Conservation (phyloP, 2,888 invertebrate species). For the Synanthedon formicaeformis region DNA sequence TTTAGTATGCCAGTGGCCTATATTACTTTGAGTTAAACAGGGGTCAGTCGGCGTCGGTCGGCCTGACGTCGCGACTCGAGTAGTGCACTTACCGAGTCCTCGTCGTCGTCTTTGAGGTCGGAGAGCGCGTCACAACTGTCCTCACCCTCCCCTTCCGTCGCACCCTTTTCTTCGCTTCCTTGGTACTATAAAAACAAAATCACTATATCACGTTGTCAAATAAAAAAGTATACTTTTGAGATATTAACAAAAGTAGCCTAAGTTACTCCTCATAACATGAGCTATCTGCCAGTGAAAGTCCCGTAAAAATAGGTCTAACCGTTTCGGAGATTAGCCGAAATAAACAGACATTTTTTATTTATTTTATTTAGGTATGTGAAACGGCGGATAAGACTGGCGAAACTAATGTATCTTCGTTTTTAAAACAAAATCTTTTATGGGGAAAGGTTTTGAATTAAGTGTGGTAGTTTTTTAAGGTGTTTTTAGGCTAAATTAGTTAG, state of each 20-base stretch:
- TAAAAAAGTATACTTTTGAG: too few species aligned
- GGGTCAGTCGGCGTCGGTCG: conserved; percentile 9
- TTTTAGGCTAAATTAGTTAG: too few species aligned
- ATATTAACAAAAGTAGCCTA: too few species aligned
- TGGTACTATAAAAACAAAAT: conserved; percentile 30
- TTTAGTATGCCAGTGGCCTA: conserved; percentile 55
- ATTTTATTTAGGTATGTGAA: not conserved
- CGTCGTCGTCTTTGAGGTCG: conserved; percentile 68
- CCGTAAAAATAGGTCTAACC: too few species aligned
- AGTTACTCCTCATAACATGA: too few species aligned
- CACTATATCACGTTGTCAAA: not conserved
- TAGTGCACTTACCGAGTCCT: conserved; percentile 78
- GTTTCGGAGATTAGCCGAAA: too few species aligned
- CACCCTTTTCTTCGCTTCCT: conserved; percentile 45
- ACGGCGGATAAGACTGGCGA: not conserved
- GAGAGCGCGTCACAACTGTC: conserved; percentile 53
- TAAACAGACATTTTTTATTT: not conserved
- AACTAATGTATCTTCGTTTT: too few species aligned
- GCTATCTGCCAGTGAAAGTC: too few species aligned
- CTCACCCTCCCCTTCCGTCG: conserved; percentile 37
- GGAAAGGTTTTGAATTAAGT: too few species aligned
- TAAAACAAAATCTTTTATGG: too few species aligned
- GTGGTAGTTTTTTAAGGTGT: too few species aligned
- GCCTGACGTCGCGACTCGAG: conserved; percentile 7
- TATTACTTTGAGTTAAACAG: conserved; percentile 29